Evolutionary conservation across 1,140 invertebrate species (phyloP), one percentile per base, ranked within the genome.

Genomic region (Saccostrea cuccullata): DNA sequence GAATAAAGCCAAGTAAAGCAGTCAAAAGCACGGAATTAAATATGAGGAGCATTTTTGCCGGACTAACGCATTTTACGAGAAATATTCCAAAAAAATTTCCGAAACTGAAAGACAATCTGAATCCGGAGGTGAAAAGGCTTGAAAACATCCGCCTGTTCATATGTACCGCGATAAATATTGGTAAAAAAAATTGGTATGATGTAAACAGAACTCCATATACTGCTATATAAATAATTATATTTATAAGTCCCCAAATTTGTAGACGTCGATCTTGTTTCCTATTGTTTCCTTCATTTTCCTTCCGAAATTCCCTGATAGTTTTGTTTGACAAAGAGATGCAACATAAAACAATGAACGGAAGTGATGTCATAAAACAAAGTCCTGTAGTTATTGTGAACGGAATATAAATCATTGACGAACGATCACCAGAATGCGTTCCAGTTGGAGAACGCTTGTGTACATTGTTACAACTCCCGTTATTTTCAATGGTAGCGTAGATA

Each of bases 81-180:
- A 90, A 90, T 36, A 92, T 91, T 9, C 82, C 88, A n/a, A 89
- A 60, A 85, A 92, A 90, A 23, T 89, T 73, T 11, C 82, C 86
- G 1, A 56, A 30, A 20, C 87, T 70, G 82, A 89, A 92, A 15
- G 82, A 85, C 23, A 84, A 73, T 90, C 91, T 91, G 82, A 85
- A 88, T 23, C 88, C 87, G 15, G 91, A 87, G 13, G 88, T 91
- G n/a, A 91, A 40, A 17, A 73, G 56, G 2, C 89, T 56, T 2
- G 84, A 90, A 47, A 47, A 47, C 47, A 0, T 47, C 9, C 1
- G 47, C 47, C 47, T 8, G 47, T 47, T 47, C 47, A 47, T 47
- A 47, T 47, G 47, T 3, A 47, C 47, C 1, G 6, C 5, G 47
- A 47, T 47, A 47, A 47, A 47, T 47, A 5, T 8, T 47, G 5